Evolutionary conservation across 2,797 vertebrate genomes (phyloP).

Genomic region (Buphagus erythrorhynchus): DNA sequence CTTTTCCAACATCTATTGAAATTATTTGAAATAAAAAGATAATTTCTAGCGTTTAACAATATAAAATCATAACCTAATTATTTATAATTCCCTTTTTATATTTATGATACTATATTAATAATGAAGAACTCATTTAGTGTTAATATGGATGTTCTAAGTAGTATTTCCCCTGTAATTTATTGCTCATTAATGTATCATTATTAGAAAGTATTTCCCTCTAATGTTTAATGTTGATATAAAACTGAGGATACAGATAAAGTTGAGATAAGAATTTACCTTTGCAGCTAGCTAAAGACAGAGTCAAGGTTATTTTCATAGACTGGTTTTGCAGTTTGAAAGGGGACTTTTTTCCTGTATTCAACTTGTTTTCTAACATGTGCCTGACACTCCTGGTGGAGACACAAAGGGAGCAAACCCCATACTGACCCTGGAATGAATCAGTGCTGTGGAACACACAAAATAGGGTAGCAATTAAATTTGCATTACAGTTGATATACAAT

Average conservation of each 20-base stretch:
- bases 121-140: conserved; percentile 68
- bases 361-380: too few species aligned
- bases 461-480: not conserved
- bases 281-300: conserved; percentile 5
- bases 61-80: conserved; percentile 64
- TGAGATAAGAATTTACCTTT: conserved; percentile 39
- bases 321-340: not conserved
- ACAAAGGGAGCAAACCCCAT: not conserved
- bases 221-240: conserved; percentile 57
- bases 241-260: not conserved
- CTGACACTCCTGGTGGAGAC: not conserved
- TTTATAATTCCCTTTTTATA: conserved; percentile 56
- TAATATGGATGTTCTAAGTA: conserved; percentile 51
- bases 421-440: not conserved
- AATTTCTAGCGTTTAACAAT: conserved; percentile 17
- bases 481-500: not conserved
- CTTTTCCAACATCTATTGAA: conserved; percentile 3
- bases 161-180: conserved; percentile 63
- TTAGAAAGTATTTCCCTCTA: conserved; percentile 50
- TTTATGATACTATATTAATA: conserved; percentile 57
- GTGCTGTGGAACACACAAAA: not conserved
- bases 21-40: conserved; percentile 27
- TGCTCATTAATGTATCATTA: conserved; percentile 70
- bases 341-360: too few species aligned
- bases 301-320: conserved; percentile 8